Base-by-base conservation (phyloP, 35 echinoderm and acorn worm species). In the Hemicentrotus pulcherrimus region DNA sequence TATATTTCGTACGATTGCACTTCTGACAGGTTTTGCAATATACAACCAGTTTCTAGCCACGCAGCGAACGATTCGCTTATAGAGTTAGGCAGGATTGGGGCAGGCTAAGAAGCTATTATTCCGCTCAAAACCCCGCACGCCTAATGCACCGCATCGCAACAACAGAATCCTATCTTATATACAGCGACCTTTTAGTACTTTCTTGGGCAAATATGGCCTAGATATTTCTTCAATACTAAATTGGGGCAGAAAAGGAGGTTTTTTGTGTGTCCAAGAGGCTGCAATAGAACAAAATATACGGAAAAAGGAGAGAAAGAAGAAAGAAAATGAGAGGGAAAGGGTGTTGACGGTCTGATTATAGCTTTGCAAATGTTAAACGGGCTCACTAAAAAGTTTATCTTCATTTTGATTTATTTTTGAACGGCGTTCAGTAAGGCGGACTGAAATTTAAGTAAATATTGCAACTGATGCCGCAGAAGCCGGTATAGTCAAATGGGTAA, bases 331-430 rank as follows among this genome's bases (percentile, higher is more conserved):
- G 65, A 28, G 19, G 65, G 7, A 78, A 78, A 78, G 18, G 19
- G 65, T 78, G 65, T 22, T 78, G 19, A 78, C 19, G 19, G 65
- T 78, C 65, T 78, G 65, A 78, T 78, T 78, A 78, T 78, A 78
- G 65, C 65, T 78, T 78, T 78, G 65, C 65, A 78, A 78, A 78
- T 78, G 65, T 78, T 78, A 30, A 78, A 78, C 65, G 65, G 65
- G 65, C 65, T 78, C 65, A n/a, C 65, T 78, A 78, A 78, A 78
- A 78, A 78, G 19, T 28, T 78, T 78, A 22, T 78, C 65, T 78
- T 78, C 22, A 24, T 78, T 78, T 78, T 78, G 65, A 78, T 78
- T 78, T 78, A n/a, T 78, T 28, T 78, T 22, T 78, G 65, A 78
- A 78, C 65, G 22, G 65, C 65, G 65, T 78, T n/a, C 65, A 18